These are phyloP conservation scores for Drosophila stalkeri DNA, from an alignment of 2,888 invertebrate species.

Conservation along the genomic window DNA sequence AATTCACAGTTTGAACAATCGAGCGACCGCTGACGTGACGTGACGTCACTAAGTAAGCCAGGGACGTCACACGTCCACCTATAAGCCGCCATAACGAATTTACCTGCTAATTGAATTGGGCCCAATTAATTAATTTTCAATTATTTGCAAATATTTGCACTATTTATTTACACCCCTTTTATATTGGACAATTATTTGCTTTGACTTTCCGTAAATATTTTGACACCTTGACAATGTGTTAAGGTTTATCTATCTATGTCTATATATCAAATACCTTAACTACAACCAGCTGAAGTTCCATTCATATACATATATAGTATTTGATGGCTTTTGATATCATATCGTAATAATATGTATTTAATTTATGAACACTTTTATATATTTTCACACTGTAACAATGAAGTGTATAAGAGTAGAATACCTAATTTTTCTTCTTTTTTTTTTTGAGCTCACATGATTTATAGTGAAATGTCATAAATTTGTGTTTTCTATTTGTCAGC, in stretches of 20 bases:
- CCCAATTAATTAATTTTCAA: constrained; percentile 49
- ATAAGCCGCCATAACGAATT: constrained; percentile 22
- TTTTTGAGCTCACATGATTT: background rate
- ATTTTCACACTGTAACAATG: background rate
- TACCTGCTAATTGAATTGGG: constrained; percentile 50
- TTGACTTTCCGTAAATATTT: constrained; percentile 43
- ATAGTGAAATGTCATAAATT: background rate
- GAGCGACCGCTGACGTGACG: constrained; percentile 7
- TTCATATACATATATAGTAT: background rate
- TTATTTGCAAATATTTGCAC: constrained; percentile 61
- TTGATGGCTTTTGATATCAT: constrained; percentile 15
- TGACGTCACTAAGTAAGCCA: constrained; percentile 55
- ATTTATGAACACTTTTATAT: constrained; percentile 24
- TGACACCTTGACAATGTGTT: constrained; percentile 57
- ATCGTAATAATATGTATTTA: constrained; percentile 25
- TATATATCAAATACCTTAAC: constrained; percentile 14
- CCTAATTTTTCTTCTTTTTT: background rate
- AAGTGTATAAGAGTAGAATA: constrained; percentile 1
- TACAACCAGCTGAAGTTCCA: constrained; percentile 23
- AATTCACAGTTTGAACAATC: constrained; percentile 38
- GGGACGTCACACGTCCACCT: constrained; percentile 44
- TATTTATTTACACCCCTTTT: constrained; percentile 45
- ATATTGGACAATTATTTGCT: constrained; percentile 30
- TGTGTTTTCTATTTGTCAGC: constrained; percentile 6
- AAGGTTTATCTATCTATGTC: constrained; percentile 19